Base-by-base conservation (phyloP, 2,888 invertebrate genomes). In the Crossocerus cetratus region DNA sequence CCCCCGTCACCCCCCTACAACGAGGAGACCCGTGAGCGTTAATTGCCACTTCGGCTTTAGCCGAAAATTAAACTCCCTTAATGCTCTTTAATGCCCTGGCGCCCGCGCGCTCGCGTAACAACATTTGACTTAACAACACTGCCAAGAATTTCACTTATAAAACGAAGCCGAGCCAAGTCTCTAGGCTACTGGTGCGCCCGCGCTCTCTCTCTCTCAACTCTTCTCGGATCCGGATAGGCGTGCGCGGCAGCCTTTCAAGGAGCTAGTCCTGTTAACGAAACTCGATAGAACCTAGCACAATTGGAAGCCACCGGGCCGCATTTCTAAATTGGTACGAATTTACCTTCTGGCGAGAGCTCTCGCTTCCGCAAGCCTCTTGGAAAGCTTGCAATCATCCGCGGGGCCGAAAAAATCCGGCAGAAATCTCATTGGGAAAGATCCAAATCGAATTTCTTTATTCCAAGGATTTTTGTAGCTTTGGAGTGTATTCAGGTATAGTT, bases 41-140 rank as follows among this genome's bases (percentile, higher is more conserved):
- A 49, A 49, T 49, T 49, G 49, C 49, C n/a, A 14, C 49, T 49
- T 49, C 49, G 49, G 49, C 49, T 49, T 49, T 49, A 32, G 49
- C 49, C 49, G 14, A 49, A 49, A 49, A 49, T 49, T 49, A 49
- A 49, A 49, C 49, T 49, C 49, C 16, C 49, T 49, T 49, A 49
- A 49, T 49, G 49, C 49, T 49, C 49, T 49, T 49, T 49, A 49
- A 49, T 49, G 49, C 49, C 16, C 14, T n/a, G 49, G 49, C 49
- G 49, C 49, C 49, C 49, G 14, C 14, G 49, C 49, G 16, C 49
- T 16, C 16, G 16, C 49, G 13, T 49, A 16, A 49, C 16, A 49
- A 49, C 49, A 49, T 49, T 49, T 49, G 16, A 14, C 49, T 49
- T 49, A 16, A 14, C 49, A 49, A 49, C n/a, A n/a, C 49, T 16